phyloP scores from a whole-genome alignment of 2,888 invertebrate genomes.

The Corythucha ciliata region DNA sequence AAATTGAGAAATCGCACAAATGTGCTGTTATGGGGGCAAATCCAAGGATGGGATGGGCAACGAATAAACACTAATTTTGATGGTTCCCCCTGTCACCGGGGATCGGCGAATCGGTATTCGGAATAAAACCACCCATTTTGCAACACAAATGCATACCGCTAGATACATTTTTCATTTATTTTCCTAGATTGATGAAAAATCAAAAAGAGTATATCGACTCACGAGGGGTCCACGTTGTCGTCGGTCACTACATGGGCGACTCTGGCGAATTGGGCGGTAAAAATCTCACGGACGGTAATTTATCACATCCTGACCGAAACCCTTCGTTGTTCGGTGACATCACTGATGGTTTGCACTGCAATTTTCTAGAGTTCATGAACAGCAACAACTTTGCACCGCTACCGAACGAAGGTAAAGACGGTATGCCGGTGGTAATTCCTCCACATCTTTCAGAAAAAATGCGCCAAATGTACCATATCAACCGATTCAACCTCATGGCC shows the following conservation, averaged over 20 bases:
- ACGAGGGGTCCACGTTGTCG: constrained; percentile 69
- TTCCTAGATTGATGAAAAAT: constrained; percentile 49
- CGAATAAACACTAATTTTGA: too few relatives aligned
- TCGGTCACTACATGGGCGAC: constrained; percentile 82
- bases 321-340: background rate
- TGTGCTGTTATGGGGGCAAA: too few relatives aligned
- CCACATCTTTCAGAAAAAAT: constrained; percentile 64
- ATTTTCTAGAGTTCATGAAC: constrained; percentile 55
- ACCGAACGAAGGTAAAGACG: constrained; percentile 64
- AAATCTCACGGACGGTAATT: constrained; percentile 65
- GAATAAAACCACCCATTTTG: background rate
- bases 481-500: constrained; percentile 78
- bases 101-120: background rate
- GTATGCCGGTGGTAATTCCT: constrained; percentile 67
- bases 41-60: too few relatives aligned
- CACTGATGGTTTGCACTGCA: background rate
- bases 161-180: constrained; percentile 8
- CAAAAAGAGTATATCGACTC: constrained; percentile 62
- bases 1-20: too few relatives aligned
- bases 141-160: background rate
- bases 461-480: constrained; percentile 69
- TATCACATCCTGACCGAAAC: background rate
- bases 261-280: constrained; percentile 45
- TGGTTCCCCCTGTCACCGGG: too few relatives aligned
- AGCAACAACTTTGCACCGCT: constrained; percentile 68